These are phyloP conservation scores for Drosophila funebris DNA, from an alignment of 1,140 invertebrate genomes.

Conservation along the genomic window DNA sequence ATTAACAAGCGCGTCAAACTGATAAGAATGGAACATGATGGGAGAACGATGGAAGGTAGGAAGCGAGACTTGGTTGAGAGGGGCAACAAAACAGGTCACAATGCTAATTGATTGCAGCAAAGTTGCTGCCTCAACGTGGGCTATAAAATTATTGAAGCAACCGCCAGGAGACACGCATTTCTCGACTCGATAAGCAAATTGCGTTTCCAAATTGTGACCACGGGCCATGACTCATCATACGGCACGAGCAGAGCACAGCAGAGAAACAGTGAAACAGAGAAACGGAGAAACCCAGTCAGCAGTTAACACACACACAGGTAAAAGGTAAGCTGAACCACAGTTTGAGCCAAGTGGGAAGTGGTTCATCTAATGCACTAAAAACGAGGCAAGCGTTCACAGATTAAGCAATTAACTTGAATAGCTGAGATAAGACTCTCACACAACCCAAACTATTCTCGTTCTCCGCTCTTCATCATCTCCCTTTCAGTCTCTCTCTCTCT, in stretches of 20 bases:
- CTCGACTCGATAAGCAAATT: slow-evolving; percentile 74
- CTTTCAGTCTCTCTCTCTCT: background rate
- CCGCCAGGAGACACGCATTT: slow-evolving; percentile 77
- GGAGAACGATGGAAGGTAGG: background rate
- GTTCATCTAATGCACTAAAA: slow-evolving; percentile 15
- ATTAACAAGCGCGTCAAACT: slow-evolving; percentile 79
- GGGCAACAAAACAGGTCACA: slow-evolving; percentile 68
- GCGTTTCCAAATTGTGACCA: slow-evolving; percentile 44
- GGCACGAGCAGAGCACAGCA: background rate
- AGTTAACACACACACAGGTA: slow-evolving; percentile 27
- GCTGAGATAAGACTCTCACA: slow-evolving; percentile 65
- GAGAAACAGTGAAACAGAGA: background rate
- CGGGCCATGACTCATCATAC: slow-evolving; percentile 23
- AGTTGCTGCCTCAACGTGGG: slow-evolving; percentile 56
- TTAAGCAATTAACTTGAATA: slow-evolving; percentile 77
- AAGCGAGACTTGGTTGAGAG: background rate
- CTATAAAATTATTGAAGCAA: slow-evolving; percentile 78
- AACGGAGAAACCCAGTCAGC: background rate
- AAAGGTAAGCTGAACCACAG: background rate
- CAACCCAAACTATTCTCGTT: background rate
- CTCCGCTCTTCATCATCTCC: background rate
- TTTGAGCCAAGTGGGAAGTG: slow-evolving; percentile 4
- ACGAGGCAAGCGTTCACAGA: slow-evolving; percentile 42
- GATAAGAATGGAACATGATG: slow-evolving; percentile 49
- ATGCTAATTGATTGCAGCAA: slow-evolving; percentile 79